Conservation (phyloP, 1,140 invertebrate genomes). For the Cotesia vestalis region DNA sequence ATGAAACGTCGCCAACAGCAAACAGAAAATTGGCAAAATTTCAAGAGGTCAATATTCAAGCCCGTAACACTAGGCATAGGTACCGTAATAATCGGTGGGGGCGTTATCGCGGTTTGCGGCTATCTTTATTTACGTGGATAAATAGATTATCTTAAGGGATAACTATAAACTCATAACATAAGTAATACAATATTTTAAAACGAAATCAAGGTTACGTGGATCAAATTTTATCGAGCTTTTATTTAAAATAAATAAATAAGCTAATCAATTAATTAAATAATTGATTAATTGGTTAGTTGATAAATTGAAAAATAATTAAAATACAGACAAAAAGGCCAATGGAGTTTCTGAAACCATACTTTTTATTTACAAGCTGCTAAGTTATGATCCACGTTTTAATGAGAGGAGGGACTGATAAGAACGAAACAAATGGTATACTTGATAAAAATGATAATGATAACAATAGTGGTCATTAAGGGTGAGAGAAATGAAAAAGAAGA, state of each 20-base stretch:
- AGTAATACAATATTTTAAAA: conserved; percentile 35
- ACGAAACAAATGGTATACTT: background rate
- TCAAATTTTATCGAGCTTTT: conserved; percentile 37
- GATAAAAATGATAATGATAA: background rate
- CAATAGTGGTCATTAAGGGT: conserved; percentile 16
- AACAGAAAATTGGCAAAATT: conserved; percentile 71
- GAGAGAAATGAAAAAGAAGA: conserved; percentile 16
- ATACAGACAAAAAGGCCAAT: conserved; percentile 35
- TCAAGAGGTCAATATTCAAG: conserved; percentile 75
- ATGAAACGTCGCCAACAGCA: conserved; percentile 76
- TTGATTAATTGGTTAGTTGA: no score
- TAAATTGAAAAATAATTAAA: conserved; percentile 35
- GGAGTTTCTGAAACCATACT: conserved; percentile 28
- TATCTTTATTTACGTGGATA: conserved; percentile 66
- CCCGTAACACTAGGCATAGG: conserved; percentile 70
- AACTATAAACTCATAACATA: conserved; percentile 28
- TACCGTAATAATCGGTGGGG: conserved; percentile 68
- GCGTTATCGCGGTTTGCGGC: conserved; percentile 65
- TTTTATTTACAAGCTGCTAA: background rate
- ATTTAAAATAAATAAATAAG: conserved; percentile 20
- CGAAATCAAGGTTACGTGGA: conserved; percentile 24
- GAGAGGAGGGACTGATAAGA: conserved; percentile 11
- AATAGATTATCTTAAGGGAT: conserved; percentile 12
- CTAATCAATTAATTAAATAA: no score
- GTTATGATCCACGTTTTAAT: conserved; percentile 32